Base-by-base conservation (phyloP, 2,888 invertebrate species). In the Hesperia comma region DNA sequence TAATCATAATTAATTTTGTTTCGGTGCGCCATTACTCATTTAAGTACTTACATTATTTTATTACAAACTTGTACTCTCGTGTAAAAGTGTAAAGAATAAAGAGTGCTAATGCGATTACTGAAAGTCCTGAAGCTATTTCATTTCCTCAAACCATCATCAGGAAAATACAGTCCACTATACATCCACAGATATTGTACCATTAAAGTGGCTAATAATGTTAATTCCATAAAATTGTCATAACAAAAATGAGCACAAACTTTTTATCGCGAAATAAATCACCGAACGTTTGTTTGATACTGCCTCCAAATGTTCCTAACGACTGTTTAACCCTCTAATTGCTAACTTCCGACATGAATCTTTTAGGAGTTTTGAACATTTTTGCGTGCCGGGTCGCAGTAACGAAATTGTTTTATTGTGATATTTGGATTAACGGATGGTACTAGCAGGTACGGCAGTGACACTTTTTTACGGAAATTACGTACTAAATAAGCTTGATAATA, bases 371-470 rank as follows among this genome's bases (percentile, higher is more conserved):
- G 19, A 67, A 61, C 61, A 61, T 61, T 67, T 64, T 67, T 61
- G 67, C 67, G 61, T 67, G 67, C 32, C 12, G 37, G 40, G 49
- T 55, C 49, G 40, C 41, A 55, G n/a, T 67, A 61, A 61, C 41
- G 53, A 60, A 66, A 66, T 66, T 66, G 60, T 66, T 66, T 66
- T 66, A 66, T 60, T 66, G 64, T 53, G 19, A 49, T 49, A 67
- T 56, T 67, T 21, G 60, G 37, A 66, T 66, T 60, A 66, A 55
- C 60, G 26, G 49, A 67, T 67, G 78, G 82, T 73, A 83, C 83
- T 61, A 77, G 71, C 74, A 71, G 81, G 83, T 77, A 84, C 83
- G 75, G 76, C 69, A 76, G 79, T 77, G 83, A 83, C 79, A 74
- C 73, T 74, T 73, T 69, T 70, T 68, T 68, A 63, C 55, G 68